These are phyloP conservation scores for Daktulosphaira vitifoliae DNA, from an alignment of 1,140 invertebrate genomes.

Conservation along the genomic window DNA sequence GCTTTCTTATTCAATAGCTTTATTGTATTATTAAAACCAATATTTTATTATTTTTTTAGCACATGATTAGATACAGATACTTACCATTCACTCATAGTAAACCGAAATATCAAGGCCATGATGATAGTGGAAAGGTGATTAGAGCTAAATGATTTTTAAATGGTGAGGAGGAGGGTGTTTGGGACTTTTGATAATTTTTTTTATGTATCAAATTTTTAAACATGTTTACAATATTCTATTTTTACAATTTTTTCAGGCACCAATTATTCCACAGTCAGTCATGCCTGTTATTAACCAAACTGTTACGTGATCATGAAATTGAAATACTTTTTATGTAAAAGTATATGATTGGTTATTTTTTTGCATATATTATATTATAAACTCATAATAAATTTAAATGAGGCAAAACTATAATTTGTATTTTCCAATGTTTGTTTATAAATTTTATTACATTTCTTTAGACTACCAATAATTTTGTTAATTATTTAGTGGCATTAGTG, in stretches of 20 bases:
- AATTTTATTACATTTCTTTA: too few species aligned
- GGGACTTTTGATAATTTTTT: constrained; percentile 25
- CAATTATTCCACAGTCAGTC: constrained; percentile 10
- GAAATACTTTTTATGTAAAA: too few species aligned
- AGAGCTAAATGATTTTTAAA: constrained; percentile 41
- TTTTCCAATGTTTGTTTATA: too few species aligned
- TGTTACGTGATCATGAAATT: constrained; percentile 23
- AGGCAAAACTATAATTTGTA: too few species aligned
- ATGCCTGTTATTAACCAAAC: constrained; percentile 19
- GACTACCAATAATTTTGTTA: too few species aligned
- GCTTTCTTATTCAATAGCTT: neutral
- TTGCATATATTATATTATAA: too few species aligned
- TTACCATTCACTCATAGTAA: constrained; percentile 97
- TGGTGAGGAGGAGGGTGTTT: constrained; percentile 33
- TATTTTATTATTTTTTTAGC: constrained; percentile 58
- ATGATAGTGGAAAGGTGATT: constrained; percentile 52
- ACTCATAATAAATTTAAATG: too few species aligned
- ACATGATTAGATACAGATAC: constrained; percentile 99
- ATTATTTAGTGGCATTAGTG: too few species aligned
- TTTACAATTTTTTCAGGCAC: constrained; percentile 9
- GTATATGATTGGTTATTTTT: too few species aligned
- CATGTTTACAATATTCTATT: neutral
- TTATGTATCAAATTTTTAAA: neutral
- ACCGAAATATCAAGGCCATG: constrained; percentile 72
- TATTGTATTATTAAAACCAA: too few species aligned